Conservation (phyloP, 2,797 vertebrate species). For the Alcedo atthis region DNA sequence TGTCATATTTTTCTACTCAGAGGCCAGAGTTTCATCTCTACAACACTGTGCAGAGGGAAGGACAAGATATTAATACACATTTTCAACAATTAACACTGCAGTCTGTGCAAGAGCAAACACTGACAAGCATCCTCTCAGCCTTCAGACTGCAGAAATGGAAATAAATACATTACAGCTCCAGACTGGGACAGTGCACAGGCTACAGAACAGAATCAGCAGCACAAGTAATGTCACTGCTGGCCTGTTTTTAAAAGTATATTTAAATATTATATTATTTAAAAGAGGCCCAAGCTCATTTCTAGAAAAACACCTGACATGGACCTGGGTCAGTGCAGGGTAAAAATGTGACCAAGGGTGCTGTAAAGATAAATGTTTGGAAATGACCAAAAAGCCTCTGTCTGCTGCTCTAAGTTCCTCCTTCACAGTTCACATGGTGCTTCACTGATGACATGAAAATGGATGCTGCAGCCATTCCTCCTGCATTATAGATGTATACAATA, state of each 20-base stretch:
- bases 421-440: not conserved
- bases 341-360: not conserved
- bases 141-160: not conserved
- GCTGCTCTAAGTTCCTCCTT: not conserved
- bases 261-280: no score
- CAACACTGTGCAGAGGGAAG: not conserved
- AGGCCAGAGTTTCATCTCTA: not conserved
- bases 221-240: not conserved
- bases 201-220: not conserved
- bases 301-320: accelerated
- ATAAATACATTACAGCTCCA: not conserved
- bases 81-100: not conserved
- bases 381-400: not conserved
- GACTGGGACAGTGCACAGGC: not conserved
- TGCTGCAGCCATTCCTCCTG: not conserved
- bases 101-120: not conserved
- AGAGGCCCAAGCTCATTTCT: not conserved
- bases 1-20: not conserved
- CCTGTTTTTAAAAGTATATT: not conserved
- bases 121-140: not conserved
- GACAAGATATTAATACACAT: not conserved
- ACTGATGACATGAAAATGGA: not conserved
- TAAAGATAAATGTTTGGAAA: not conserved
- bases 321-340: not conserved
- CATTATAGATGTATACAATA: not conserved